These are phyloP conservation scores for Pungitius pungitius DNA, from an alignment of 2,113 vertebrate genomes.

Conservation along the genomic window DNA sequence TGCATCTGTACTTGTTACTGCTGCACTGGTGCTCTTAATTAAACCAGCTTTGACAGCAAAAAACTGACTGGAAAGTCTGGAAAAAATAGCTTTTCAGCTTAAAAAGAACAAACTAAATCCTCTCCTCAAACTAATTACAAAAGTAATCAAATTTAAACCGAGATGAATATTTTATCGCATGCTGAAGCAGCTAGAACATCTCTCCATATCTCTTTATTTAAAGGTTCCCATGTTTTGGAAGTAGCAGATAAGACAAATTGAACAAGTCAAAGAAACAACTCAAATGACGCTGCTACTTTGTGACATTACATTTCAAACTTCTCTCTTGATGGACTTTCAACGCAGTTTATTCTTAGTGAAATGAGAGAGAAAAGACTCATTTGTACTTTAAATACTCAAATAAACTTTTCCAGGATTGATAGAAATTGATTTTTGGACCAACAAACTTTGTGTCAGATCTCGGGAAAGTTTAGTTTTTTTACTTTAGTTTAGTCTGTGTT, in stretches of 20 bases:
- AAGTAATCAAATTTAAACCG: neutral
- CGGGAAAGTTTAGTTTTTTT: neutral
- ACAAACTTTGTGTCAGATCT: neutral
- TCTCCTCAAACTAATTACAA: neutral
- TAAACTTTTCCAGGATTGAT: neutral
- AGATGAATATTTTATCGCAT: neutral
- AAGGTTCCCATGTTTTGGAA: neutral
- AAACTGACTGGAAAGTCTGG: neutral
- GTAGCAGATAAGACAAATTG: neutral
- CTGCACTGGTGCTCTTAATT: slow-evolving; percentile 11
- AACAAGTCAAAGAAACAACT: neutral
- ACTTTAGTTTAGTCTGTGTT: neutral
- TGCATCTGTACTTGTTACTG: neutral
- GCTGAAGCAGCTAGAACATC: neutral
- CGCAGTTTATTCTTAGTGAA: neutral
- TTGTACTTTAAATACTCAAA: neutral
- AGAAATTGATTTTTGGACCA: slow-evolving; percentile 9
- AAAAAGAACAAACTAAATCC: neutral
- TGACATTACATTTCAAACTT: neutral
- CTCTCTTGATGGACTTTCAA: neutral
- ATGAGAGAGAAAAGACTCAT: neutral
- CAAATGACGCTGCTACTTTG: neutral
- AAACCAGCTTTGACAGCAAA: neutral
- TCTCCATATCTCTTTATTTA: neutral
- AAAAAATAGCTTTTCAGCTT: neutral